Percentiles rank a stretch among this genome's conserved stretches.
phyloP scores from a whole-genome alignment of 2,888 invertebrate genomes.

The Drosophila falleni region DNA sequence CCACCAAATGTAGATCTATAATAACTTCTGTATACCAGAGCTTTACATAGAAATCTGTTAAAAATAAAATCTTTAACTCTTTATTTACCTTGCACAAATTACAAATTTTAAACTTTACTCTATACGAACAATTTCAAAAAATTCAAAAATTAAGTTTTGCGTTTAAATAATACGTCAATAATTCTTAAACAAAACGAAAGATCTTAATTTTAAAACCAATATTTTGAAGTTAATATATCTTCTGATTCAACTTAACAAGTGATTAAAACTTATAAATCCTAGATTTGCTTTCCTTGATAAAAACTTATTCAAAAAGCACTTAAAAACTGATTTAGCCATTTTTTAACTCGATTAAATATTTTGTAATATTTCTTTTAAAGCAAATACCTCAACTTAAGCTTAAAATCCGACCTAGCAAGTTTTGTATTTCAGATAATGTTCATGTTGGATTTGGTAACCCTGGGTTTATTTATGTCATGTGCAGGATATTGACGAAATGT shows the following conservation, averaged over 20 bases:
- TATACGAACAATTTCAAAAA: no score
- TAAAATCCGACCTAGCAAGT: background rate
- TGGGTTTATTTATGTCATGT: slow-evolving; percentile 42
- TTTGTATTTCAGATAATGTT: slow-evolving; percentile 1
- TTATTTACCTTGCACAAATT: no score
- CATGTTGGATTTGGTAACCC: background rate
- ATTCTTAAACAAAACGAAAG: no score
- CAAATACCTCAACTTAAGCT: background rate
- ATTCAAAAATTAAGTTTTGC: no score
- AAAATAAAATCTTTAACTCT: background rate
- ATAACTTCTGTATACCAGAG: background rate
- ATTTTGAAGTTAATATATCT: no score
- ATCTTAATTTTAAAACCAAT: no score
- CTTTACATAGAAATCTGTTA: background rate
- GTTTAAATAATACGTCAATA: no score
- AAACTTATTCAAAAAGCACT: no score
- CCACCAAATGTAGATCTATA: background rate
- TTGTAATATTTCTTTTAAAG: background rate
- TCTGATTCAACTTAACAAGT: no score
- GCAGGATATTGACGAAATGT: slow-evolving; percentile 68
- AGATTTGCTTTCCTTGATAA: no score
- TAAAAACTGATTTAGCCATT: background rate
- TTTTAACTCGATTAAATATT: background rate
- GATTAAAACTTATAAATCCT: no score
- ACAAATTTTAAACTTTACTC: no score